A percentile compares a stretch with the other conserved stretches of the same genome.
phyloP scores from a whole-genome alignment of 2,797 vertebrate genomes.

The Sciaenops ocellatus region DNA sequence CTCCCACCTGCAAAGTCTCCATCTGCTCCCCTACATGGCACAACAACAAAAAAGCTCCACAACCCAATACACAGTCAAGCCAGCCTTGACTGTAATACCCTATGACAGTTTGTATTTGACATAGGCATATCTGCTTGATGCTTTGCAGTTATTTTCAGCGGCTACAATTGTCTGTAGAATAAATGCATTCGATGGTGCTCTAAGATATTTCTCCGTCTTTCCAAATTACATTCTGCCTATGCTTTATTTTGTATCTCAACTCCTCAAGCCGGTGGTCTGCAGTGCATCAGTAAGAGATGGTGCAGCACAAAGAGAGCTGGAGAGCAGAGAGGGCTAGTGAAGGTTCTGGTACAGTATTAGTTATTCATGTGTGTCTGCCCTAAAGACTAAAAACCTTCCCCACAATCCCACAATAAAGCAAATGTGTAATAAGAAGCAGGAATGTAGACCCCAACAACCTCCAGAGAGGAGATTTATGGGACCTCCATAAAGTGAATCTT shows the following conservation, averaged over 20 bases:
- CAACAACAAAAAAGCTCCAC: slow-evolving; percentile 62
- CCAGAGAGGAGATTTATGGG: slow-evolving; percentile 64
- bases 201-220: slow-evolving; percentile 64
- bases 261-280: slow-evolving; percentile 53
- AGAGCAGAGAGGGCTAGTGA: slow-evolving; percentile 27
- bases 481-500: slow-evolving; percentile 64
- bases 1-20: slow-evolving; percentile 88
- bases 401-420: slow-evolving; percentile 40
- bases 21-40: slow-evolving; percentile 83
- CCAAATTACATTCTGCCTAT: slow-evolving; percentile 51
- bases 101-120: slow-evolving; percentile 68
- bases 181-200: slow-evolving; percentile 56
- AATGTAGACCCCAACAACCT: slow-evolving; percentile 50
- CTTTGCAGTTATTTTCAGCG: slow-evolving; percentile 58
- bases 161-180: slow-evolving; percentile 58
- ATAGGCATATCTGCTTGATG: slow-evolving; percentile 57
- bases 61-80: slow-evolving; percentile 61
- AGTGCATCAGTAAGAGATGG: slow-evolving; percentile 45
- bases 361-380: slow-evolving; percentile 63
- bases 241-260: slow-evolving; percentile 54
- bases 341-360: slow-evolving; percentile 51
- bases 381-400: slow-evolving; percentile 29
- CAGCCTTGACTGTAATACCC: slow-evolving; percentile 68
- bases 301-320: slow-evolving; percentile 25
- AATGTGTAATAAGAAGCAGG: slow-evolving; percentile 42